A percentile compares a stretch with the other conserved stretches of the same genome.
Evolutionary conservation across 2,113 vertebrate species (phyloP).

Genomic region (Aleadryas rufinucha): DNA sequence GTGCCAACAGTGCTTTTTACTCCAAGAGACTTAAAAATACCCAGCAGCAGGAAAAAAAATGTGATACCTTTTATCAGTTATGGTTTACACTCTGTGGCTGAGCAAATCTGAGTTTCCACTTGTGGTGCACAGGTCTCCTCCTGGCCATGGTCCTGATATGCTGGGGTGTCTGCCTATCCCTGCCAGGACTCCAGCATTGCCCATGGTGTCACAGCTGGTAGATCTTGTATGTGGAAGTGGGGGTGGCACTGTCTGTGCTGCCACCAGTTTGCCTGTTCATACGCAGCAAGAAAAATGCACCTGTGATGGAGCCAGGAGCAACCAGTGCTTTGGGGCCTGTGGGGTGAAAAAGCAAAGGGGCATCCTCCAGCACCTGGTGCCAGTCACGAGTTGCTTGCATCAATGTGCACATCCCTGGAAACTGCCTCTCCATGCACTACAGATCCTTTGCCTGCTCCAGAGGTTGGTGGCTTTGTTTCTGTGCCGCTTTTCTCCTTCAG

Average conservation of each 20-base stretch:
- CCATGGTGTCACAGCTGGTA: background rate
- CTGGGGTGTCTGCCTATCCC: background rate
- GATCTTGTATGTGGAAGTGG: background rate
- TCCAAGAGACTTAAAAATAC: background rate
- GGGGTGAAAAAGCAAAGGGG: background rate
- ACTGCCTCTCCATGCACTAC: background rate
- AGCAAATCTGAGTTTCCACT: background rate
- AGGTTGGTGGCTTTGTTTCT: background rate
- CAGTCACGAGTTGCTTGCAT: background rate
- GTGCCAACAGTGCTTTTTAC: background rate
- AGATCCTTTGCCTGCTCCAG: background rate
- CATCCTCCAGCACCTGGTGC: background rate
- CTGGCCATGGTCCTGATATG: accelerated
- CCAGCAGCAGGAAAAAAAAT: background rate
- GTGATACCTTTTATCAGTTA: background rate
- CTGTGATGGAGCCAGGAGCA: background rate
- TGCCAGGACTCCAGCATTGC: background rate
- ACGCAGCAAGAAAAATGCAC: background rate
- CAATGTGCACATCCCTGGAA: background rate
- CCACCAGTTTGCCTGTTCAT: background rate
- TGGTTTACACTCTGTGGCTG: background rate
- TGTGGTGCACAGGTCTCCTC: background rate
- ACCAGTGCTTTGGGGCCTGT: background rate
- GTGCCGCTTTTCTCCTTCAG: background rate
- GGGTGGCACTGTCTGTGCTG: background rate